These are phyloP conservation scores for Agrochola lota DNA, from an alignment of 2,888 invertebrate genomes.

Conservation along the genomic window DNA sequence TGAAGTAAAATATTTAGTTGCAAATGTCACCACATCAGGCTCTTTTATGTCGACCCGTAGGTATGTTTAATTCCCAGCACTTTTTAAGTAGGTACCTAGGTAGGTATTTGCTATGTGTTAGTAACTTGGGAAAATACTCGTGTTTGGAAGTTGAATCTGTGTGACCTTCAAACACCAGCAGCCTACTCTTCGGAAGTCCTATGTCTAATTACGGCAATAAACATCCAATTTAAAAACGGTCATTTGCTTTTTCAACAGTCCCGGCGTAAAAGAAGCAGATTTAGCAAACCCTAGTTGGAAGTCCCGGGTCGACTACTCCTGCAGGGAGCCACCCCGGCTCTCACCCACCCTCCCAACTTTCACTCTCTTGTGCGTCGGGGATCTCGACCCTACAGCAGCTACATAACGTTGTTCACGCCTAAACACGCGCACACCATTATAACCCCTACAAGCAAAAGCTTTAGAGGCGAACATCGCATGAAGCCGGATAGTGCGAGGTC, in stretches of 20 bases:
- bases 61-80: not conserved
- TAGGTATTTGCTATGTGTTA: not conserved
- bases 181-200: not conserved
- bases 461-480: conserved; percentile 79
- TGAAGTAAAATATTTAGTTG: too few relatives aligned
- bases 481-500: conserved; percentile 81
- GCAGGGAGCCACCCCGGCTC: conserved; percentile 83
- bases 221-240: conserved; percentile 53
- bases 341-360: conserved; percentile 87
- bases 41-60: not conserved
- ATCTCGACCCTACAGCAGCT: conserved; percentile 80
- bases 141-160: conserved; percentile 7
- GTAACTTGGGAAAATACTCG: not conserved
- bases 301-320: conserved; percentile 88
- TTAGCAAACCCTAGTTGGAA: conserved; percentile 88
- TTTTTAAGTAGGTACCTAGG: conserved; percentile 14
- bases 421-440: conserved; percentile 69
- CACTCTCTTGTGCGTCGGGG: conserved; percentile 89
- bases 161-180: not conserved
- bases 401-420: conserved; percentile 80
- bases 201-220: conserved; percentile 45
- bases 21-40: too few relatives aligned
- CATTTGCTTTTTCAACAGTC: conserved; percentile 75
- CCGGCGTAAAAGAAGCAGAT: conserved; percentile 86
- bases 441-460: conserved; percentile 62